Evolutionary conservation across 2,797 vertebrate species (phyloP).

Genomic region (Sylvia borin): DNA sequence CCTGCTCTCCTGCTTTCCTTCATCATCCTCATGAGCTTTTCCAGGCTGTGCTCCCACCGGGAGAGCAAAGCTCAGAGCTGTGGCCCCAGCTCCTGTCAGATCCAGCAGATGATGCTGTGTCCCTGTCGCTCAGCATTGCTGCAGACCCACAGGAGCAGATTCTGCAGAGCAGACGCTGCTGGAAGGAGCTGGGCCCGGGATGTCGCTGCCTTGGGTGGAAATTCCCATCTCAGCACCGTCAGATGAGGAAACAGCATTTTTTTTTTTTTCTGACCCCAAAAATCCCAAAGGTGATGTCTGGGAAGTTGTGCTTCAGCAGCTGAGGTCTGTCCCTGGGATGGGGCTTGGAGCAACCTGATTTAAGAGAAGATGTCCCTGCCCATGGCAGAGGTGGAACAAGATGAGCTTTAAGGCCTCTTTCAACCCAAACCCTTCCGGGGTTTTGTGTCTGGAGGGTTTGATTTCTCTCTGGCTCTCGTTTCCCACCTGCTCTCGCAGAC

Average conservation of each 20-base stretch:
- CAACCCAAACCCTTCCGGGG: background rate
- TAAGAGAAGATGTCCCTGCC: background rate
- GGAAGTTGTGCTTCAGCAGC: rapidly evolving
- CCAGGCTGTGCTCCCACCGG: rapidly evolving
- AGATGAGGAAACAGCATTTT: rapidly evolving
- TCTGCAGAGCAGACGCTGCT: background rate
- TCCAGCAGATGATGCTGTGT: background rate
- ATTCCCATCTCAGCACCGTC: rapidly evolving
- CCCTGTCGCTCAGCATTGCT: background rate
- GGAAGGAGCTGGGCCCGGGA: rapidly evolving
- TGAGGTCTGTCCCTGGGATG: background rate
- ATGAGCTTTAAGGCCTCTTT: background rate
- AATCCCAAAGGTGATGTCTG: rapidly evolving
- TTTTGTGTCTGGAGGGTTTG: rapidly evolving
- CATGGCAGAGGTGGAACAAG: background rate
- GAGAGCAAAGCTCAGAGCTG: background rate
- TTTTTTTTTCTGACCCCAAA: background rate
- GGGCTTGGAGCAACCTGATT: background rate
- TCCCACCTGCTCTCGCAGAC: background rate
- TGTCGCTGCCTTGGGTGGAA: rapidly evolving
- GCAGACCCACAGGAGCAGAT: background rate
- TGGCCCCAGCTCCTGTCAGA: rapidly evolving
- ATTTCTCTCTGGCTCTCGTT: background rate
- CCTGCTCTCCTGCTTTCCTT: background rate
- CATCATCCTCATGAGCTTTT: rapidly evolving